A percentile compares a stretch with the other conserved stretches of the same genome.
phyloP scores from a whole-genome alignment of 2,888 invertebrate species.

The Sarcophaga caerulescens region DNA sequence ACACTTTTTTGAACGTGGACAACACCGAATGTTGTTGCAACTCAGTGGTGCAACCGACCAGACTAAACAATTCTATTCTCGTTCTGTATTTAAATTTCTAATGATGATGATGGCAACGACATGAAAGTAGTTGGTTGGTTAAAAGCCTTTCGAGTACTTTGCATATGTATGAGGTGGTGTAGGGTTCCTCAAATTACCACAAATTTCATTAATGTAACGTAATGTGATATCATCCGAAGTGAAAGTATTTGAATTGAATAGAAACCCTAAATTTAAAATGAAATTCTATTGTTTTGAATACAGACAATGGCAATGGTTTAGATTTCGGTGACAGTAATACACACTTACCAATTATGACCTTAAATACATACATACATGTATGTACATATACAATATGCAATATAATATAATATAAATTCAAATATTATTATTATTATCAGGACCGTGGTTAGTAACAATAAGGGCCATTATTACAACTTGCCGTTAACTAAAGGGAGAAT shows the following conservation, averaged over 20 bases:
- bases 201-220: too few species aligned
- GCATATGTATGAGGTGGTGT: background rate
- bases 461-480: too few species aligned
- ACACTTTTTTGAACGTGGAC: background rate
- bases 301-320: slow-evolving; percentile 18
- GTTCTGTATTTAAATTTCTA: background rate
- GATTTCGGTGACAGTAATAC: slow-evolving; percentile 41
- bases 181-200: background rate
- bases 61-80: background rate
- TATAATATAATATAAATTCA: background rate
- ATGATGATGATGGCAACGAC: background rate
- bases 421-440: background rate
- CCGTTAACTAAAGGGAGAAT: too few species aligned
- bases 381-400: background rate
- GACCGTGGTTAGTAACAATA: too few species aligned
- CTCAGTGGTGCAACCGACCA: background rate
- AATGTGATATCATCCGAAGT: too few species aligned
- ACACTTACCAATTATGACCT: slow-evolving; percentile 15
- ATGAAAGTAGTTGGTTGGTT: background rate
- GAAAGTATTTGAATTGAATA: background rate
- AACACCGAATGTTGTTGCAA: background rate
- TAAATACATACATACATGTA: background rate
- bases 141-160: background rate
- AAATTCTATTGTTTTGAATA: background rate
- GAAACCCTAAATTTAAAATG: slow-evolving; percentile 8